Percentiles rank a stretch among this genome's conserved stretches.
Conservation (phyloP, 1,140 invertebrate species). For the Drosophila elegans region DNA sequence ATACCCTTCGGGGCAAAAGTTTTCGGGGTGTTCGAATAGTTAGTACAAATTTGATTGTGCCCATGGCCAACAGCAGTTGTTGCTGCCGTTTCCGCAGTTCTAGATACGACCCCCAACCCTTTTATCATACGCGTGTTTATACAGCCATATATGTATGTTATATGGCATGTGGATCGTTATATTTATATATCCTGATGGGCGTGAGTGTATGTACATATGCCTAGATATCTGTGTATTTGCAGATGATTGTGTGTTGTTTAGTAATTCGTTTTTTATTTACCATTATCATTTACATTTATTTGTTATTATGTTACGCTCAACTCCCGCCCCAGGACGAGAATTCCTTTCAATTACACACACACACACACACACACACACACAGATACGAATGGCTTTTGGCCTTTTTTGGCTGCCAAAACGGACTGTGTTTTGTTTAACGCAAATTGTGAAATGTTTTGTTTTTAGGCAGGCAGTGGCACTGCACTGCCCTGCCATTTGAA, state of each 20-base stretch:
- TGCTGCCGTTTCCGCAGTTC: conserved; percentile 31
- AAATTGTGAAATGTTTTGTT: conserved; percentile 69
- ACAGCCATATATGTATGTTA: conserved; percentile 6
- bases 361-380: not conserved
- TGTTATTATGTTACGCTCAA: conserved; percentile 72
- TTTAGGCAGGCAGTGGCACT: conserved; percentile 53
- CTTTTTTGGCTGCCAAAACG: conserved; percentile 42
- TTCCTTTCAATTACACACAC: conserved; percentile 30
- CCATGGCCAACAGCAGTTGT: conserved; percentile 36
- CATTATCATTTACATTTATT: conserved; percentile 83
- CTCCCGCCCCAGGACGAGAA: conserved; percentile 9
- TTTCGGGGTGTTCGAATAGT: conserved; percentile 40
- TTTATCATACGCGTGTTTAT: conserved; percentile 41
- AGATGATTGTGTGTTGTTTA: conserved; percentile 77
- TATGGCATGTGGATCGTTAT: conserved; percentile 34
- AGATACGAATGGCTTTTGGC: conserved; percentile 38
- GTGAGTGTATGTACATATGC: conserved; percentile 8
- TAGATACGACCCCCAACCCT: conserved; percentile 30
- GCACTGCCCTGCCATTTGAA: conserved; percentile 37
- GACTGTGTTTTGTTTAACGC: conserved; percentile 47
- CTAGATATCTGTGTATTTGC: conserved; percentile 41
- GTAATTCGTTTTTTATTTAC: conserved; percentile 83
- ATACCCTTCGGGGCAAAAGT: conserved; percentile 14
- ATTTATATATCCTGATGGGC: conserved; percentile 20
- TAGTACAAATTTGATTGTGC: conserved; percentile 53